Evolutionary conservation across 2,113 vertebrate species (phyloP), one percentile per base, ranked within the genome.

Genomic region (Ammodytes marinus): DNA sequence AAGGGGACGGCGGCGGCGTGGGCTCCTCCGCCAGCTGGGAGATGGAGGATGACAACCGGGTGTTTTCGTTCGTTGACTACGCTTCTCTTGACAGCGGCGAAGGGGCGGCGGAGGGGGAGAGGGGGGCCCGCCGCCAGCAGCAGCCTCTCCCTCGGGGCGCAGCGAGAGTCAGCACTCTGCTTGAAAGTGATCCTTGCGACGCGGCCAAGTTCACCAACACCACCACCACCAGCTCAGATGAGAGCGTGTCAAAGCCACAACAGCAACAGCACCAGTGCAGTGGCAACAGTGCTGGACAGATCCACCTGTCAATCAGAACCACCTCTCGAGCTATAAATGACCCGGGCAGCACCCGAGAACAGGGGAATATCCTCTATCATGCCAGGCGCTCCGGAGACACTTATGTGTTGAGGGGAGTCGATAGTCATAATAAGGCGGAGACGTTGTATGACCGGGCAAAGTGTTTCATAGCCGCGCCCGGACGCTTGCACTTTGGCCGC

Each of bases 241-340:
- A 93, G 79, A 90, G 92, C 73, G 89, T 76, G 93, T 90, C 93
- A 81, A 93, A 93, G 90, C 79, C 79, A 77, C 86, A 78, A 87
- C 69, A 85, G 85, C 77, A 74, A 46, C 52, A 69, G 80, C 77
- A 82, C 50, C 92, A 85, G 83, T 49, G 86, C 86, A 47, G 91
- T 66, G 95, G 92, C 91, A 45, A 12, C 83, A 76, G 95, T n/a
- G 93, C 84, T 13, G 94, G 96, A 87, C 97, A 97, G 96, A 96
- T 98, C 94, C 97, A 96, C 95, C 95, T 98, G 96, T 98, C 98
- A 96, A 97, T 98, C 97, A 97, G 95, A 86, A 93, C 96, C 61
- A 94, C 96, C 88, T 96, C 97, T 92, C 94, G 96, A 89, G 95
- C 97, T 96, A 97, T 98, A 97, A 97, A 98, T 95, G 97, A 97